Conservation (phyloP, 2,888 invertebrate genomes). For the Mythimna vitellina region DNA sequence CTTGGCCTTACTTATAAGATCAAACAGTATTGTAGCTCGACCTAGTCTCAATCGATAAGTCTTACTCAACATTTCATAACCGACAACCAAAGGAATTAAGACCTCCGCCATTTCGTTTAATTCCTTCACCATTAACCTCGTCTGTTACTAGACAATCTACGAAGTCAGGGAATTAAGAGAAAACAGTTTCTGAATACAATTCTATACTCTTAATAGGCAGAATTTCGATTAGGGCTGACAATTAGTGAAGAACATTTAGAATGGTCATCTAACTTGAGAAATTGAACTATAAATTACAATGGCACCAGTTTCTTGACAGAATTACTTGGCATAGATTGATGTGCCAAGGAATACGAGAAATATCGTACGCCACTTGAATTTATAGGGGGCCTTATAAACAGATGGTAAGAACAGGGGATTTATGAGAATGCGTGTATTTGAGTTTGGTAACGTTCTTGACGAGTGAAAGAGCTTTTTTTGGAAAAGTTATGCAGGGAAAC, state of each 20-base stretch:
- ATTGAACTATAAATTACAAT: conserved; percentile 79
- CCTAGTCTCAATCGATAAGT: neutral
- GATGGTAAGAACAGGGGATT: conserved; percentile 61
- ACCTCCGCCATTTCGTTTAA: conserved; percentile 20
- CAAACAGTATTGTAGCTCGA: neutral
- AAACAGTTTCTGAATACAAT: conserved; percentile 53
- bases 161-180: conserved; percentile 49
- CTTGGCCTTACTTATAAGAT: neutral
- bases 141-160: conserved; percentile 20
- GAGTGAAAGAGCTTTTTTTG: neutral
- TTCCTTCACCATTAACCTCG: conserved; percentile 41
- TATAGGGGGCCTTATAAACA: conserved; percentile 73
- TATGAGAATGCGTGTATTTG: conserved; percentile 42
- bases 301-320: conserved; percentile 77
- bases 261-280: conserved; percentile 74
- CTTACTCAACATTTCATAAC: conserved; percentile 25
- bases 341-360: conserved; percentile 79
- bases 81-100: conserved; percentile 23
- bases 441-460: conserved; percentile 14
- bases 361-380: conserved; percentile 78
- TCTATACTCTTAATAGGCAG: conserved; percentile 51
- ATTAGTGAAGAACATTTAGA: conserved; percentile 61
- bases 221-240: conserved; percentile 64
- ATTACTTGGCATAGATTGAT: conserved; percentile 84
- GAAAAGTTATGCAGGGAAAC: too few species aligned